These are phyloP conservation scores for Cheumatopsyche charites DNA, from an alignment of 1,140 invertebrate genomes.

Conservation along the genomic window DNA sequence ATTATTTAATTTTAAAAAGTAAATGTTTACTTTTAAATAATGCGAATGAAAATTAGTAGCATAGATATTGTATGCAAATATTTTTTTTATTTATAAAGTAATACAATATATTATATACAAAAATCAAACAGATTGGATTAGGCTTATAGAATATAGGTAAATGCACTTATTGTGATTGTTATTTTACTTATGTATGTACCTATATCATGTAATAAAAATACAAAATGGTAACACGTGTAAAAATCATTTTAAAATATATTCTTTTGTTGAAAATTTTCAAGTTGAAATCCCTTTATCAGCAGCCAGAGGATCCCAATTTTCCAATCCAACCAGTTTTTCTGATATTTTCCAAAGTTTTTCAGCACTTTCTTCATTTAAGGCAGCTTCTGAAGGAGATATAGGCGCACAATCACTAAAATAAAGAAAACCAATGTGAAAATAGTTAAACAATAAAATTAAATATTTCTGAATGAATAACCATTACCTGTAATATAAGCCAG, in stretches of 20 bases:
- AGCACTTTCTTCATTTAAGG: constrained; percentile 63
- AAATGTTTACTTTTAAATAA: no score
- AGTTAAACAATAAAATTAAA: background rate
- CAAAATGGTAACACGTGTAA: background rate
- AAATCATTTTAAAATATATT: background rate
- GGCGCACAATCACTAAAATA: constrained; percentile 63
- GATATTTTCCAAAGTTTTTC: constrained; percentile 79
- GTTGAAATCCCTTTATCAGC: background rate
- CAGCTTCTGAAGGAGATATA: constrained; percentile 54
- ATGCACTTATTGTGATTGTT: no score
- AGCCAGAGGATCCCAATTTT: constrained; percentile 52
- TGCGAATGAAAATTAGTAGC: no score
- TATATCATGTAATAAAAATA: background rate
- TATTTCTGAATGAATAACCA: background rate
- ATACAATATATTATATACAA: no score
- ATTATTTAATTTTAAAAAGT: no score
- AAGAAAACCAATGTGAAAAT: constrained; percentile 11
- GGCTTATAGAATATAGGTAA: no score
- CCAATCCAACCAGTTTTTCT: constrained; percentile 63
- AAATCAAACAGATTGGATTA: no score
- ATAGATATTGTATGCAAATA: no score
- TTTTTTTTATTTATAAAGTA: no score
- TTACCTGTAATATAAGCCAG: constrained; percentile 70
- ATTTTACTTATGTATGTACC: no score
- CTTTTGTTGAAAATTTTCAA: background rate